These are phyloP conservation scores for Corythaeola cristata DNA, from an alignment of 2,113 vertebrate genomes.

Conservation along the genomic window DNA sequence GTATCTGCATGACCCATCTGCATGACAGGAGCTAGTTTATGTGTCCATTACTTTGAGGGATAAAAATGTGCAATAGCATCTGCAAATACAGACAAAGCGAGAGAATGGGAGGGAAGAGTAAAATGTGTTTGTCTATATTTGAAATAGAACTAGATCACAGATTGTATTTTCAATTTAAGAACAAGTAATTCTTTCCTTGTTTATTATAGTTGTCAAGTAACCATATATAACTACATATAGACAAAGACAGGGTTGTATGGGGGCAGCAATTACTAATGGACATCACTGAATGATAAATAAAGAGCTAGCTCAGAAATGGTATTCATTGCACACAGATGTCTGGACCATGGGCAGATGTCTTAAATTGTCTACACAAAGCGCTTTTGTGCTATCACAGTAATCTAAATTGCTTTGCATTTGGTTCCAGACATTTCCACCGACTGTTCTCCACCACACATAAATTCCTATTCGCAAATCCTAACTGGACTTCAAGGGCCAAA, in stretches of 20 bases:
- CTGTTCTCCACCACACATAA: not conserved
- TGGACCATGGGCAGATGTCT: slow-evolving; percentile 58
- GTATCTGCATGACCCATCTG: not conserved
- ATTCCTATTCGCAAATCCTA: slow-evolving; percentile 27
- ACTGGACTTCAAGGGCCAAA: not conserved
- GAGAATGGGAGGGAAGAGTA: not conserved
- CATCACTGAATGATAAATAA: slow-evolving; percentile 43
- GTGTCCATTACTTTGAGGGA: not conserved
- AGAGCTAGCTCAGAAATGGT: slow-evolving; percentile 25
- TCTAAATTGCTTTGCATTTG: slow-evolving; percentile 58
- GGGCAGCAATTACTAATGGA: slow-evolving; percentile 56
- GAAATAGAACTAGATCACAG: slow-evolving; percentile 39
- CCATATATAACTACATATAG: slow-evolving; percentile 22
- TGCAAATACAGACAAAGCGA: not conserved
- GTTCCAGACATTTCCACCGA: slow-evolving; percentile 48
- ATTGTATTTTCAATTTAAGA: slow-evolving; percentile 50
- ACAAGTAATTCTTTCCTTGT: slow-evolving; percentile 28
- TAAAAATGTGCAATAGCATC: not conserved
- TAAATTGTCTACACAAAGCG: slow-evolving; percentile 48
- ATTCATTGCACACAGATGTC: slow-evolving; percentile 64
- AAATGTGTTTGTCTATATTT: slow-evolving; percentile 22
- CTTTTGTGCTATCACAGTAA: slow-evolving; percentile 54
- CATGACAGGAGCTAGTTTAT: not conserved
- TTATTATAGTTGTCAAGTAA: slow-evolving; percentile 53
- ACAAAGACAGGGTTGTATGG: not conserved